These are phyloP conservation scores for Cephus runcator DNA, from an alignment of 2,888 invertebrate genomes.

Conservation along the genomic window DNA sequence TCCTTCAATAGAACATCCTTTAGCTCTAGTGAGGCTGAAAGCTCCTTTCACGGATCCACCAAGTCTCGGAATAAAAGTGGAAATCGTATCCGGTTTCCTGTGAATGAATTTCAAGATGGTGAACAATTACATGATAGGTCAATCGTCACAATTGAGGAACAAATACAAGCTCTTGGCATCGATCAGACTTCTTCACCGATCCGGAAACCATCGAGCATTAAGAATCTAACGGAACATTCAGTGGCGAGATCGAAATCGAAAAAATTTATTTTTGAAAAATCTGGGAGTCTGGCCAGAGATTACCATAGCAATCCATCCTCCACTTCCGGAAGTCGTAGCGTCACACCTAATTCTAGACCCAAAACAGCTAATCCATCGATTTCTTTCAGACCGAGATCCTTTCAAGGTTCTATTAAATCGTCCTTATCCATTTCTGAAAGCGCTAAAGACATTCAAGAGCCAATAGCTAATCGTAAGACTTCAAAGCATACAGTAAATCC, in stretches of 20 bases:
- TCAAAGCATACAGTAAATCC: not conserved
- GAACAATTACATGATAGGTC: not conserved
- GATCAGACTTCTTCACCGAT: not conserved
- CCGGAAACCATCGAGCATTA: not conserved
- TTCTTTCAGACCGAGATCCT: not conserved
- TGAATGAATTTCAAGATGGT: not conserved
- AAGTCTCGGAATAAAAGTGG: slow-evolving; percentile 26
- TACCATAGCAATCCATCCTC: slow-evolving; percentile 12
- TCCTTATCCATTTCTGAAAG: not conserved
- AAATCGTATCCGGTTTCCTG: not conserved
- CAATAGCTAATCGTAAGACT: not conserved
- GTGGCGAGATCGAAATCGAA: not conserved
- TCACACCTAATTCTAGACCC: slow-evolving; percentile 8
- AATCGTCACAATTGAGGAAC: not conserved
- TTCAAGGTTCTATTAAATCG: not conserved
- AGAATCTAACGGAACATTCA: not conserved
- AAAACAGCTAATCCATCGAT: slow-evolving; percentile 10
- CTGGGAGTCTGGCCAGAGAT: not conserved
- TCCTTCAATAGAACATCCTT: slow-evolving; percentile 31
- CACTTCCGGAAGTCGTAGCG: slow-evolving; percentile 7
- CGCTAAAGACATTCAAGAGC: not conserved
- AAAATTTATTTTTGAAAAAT: not conserved
- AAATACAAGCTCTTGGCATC: not conserved
- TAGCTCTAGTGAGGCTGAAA: slow-evolving; percentile 39
- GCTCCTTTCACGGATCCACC: slow-evolving; percentile 30